Evolutionary conservation across 2,113 vertebrate genomes (phyloP).

Genomic region (Syrrhaptes paradoxus): DNA sequence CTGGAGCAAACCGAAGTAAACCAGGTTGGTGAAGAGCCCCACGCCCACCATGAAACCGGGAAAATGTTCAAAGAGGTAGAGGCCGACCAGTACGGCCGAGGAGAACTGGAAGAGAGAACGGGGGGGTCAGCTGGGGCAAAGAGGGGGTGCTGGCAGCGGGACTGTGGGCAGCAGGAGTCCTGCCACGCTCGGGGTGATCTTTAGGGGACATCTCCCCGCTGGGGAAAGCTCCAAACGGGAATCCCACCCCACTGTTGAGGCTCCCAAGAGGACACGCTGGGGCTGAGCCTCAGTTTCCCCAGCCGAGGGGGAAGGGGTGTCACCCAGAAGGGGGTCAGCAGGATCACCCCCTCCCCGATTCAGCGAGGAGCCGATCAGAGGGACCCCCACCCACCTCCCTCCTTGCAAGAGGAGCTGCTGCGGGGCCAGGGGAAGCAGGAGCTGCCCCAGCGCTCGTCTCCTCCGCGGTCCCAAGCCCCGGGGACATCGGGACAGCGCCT

Average conservation of each 20-base stretch:
- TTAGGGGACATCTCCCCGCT: not conserved
- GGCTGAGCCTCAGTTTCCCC: not conserved
- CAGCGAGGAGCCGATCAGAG: fast-evolving
- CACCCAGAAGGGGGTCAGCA: not conserved
- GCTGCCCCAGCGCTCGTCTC: not conserved
- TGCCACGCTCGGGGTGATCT: fast-evolving
- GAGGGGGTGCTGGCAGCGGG: too few species aligned
- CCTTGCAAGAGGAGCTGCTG: fast-evolving
- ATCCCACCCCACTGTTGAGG: not conserved
- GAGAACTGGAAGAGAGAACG: slow-evolving; percentile 82
- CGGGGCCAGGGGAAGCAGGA: not conserved
- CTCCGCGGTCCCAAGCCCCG: too few species aligned
- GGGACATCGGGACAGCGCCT: too few species aligned
- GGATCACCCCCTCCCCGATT: not conserved
- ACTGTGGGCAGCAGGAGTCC: not conserved
- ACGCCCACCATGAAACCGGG: slow-evolving; percentile 86
- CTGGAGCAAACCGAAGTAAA: slow-evolving; percentile 93
- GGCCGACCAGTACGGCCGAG: slow-evolving; percentile 85
- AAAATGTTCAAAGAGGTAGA: slow-evolving; percentile 92
- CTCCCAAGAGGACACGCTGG: fast-evolving
- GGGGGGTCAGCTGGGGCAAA: not conserved
- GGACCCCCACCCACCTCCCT: too few species aligned
- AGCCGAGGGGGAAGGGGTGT: not conserved
- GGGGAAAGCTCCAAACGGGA: not conserved
- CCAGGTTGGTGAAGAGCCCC: slow-evolving; percentile 95